A percentile compares a stretch with the other conserved stretches of the same genome.
phyloP scores from a whole-genome alignment of 1,140 invertebrate species.

The Streblospio benedicti region DNA sequence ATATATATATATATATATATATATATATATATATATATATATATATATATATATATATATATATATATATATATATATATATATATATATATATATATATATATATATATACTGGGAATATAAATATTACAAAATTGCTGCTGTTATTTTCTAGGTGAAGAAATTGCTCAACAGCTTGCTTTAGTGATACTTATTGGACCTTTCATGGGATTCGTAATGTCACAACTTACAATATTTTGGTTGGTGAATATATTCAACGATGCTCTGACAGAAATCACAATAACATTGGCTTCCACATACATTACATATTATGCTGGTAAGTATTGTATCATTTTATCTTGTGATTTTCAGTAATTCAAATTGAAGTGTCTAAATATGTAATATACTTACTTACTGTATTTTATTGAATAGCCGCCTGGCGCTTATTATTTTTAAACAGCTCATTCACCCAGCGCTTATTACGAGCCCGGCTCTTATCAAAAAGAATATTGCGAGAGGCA shows the following conservation, averaged over 20 bases:
- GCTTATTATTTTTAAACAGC: too few species aligned
- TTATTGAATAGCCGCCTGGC: too few species aligned
- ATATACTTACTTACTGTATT: too few species aligned
- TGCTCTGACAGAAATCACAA: constrained; percentile 44
- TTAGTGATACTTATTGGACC: constrained; percentile 41
- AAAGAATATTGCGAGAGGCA: too few species aligned
- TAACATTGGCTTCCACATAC: constrained; percentile 47
- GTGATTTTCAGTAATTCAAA: background rate
- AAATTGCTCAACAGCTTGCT: constrained; percentile 29
- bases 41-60: background rate
- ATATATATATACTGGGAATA: background rate
- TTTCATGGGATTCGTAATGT: constrained; percentile 43
- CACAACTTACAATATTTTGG: constrained; percentile 37
- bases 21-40: background rate
- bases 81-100: background rate
- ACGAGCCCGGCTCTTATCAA: too few species aligned
- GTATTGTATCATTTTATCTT: constrained; percentile 7
- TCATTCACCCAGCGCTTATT: too few species aligned
- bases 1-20: constrained; percentile 7
- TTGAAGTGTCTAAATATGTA: too few species aligned
- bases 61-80: background rate
- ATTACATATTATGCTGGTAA: constrained; percentile 47
- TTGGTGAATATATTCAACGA: constrained; percentile 46
- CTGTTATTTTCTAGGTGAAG: constrained; percentile 24
- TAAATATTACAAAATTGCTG: background rate